phyloP scores from a whole-genome alignment of 2,113 vertebrate species.

The Hypanus sabinus region DNA sequence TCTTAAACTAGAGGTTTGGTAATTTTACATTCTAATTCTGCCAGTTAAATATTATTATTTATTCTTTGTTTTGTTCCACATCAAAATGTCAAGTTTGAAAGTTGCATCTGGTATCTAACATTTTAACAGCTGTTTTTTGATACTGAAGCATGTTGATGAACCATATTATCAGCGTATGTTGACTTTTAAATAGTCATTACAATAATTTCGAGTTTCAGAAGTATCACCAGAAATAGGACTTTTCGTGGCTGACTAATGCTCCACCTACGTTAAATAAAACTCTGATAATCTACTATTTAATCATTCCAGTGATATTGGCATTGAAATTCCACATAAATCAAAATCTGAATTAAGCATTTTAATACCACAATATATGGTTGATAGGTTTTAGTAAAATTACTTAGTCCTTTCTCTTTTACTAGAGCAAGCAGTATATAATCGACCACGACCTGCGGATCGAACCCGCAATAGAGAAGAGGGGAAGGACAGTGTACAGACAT shows the following conservation, averaged over 20 bases:
- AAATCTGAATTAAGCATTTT: not conserved
- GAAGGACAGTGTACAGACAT: slow-evolving; percentile 73
- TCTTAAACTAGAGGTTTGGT: not conserved
- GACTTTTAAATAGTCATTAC: not conserved
- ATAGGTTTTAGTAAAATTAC: not conserved
- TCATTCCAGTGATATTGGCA: not conserved
- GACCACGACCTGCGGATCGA: slow-evolving; percentile 72
- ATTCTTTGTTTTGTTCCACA: not conserved
- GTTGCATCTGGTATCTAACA: not conserved
- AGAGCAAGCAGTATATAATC: slow-evolving; percentile 93
- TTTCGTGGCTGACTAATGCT: not conserved
- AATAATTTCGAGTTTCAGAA: not conserved
- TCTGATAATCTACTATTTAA: no score
- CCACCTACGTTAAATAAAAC: not conserved
- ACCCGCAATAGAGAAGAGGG: slow-evolving; percentile 63
- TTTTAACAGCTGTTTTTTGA: not conserved
- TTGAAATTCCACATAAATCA: not conserved
- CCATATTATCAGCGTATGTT: not conserved
- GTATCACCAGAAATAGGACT: not conserved
- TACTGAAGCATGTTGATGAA: not conserved
- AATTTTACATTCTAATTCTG: not conserved
- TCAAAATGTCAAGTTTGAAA: not conserved
- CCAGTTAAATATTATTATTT: not conserved
- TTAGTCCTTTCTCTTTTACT: slow-evolving; percentile 34
- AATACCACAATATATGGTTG: not conserved